phyloP scores from a whole-genome alignment of 2,888 invertebrate species.

The Amiota mariae region DNA sequence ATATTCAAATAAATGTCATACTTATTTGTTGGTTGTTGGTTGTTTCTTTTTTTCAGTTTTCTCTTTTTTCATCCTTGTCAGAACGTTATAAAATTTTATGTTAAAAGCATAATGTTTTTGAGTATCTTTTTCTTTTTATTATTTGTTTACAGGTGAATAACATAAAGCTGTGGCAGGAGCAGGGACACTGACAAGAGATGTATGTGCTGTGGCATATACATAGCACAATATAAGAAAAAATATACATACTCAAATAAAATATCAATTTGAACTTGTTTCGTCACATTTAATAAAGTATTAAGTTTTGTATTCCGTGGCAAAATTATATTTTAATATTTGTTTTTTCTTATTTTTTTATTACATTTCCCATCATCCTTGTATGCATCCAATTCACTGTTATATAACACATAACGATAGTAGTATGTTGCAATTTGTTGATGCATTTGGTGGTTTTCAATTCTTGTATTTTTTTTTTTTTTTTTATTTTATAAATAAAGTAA shows the following conservation, averaged over 20 bases:
- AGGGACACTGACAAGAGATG: no score
- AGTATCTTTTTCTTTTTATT: conserved; percentile 55
- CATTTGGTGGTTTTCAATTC: background rate
- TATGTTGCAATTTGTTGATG: conserved; percentile 54
- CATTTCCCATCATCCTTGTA: background rate
- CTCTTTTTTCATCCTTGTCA: conserved; percentile 36
- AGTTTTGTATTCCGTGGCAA: conserved; percentile 55
- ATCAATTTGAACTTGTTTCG: conserved; percentile 56
- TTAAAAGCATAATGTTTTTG: conserved; percentile 65
- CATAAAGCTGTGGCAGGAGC: background rate
- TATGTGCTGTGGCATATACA: background rate
- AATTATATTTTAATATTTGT: background rate
- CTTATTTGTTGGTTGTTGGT: conserved; percentile 58
- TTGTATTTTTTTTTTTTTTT: background rate
- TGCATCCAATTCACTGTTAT: no score
- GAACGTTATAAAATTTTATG: conserved; percentile 64
- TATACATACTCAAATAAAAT: conserved; percentile 7
- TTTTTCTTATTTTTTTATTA: background rate
- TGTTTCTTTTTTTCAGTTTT: conserved; percentile 33
- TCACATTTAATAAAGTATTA: conserved; percentile 65
- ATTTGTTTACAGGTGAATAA: conserved; percentile 62
- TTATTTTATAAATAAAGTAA: conserved; percentile 9
- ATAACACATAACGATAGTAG: background rate
- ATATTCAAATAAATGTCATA: conserved; percentile 67
- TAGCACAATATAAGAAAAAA: background rate